phyloP scores from a whole-genome alignment of 2,113 vertebrate genomes.

The Cyphomyrus plagiostoma region DNA sequence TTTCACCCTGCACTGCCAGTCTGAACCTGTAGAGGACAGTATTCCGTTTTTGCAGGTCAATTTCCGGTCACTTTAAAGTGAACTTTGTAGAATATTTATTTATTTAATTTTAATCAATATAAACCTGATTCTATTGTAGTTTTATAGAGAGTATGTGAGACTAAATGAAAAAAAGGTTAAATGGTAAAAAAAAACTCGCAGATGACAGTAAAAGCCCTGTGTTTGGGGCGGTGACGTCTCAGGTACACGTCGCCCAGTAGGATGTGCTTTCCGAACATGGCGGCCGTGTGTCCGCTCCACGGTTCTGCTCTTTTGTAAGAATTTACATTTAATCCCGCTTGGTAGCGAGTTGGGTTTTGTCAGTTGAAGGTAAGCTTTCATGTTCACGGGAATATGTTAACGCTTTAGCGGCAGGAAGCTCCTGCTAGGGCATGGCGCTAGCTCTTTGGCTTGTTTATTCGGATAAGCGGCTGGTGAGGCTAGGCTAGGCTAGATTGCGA shows the following conservation, averaged over 20 bases:
- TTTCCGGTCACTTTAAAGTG: slow-evolving; percentile 22
- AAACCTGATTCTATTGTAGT: slow-evolving; percentile 2
- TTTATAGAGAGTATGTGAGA: slow-evolving; percentile 11
- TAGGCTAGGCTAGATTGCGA: slow-evolving; percentile 11
- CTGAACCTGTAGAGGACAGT: slow-evolving; percentile 11
- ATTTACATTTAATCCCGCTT: slow-evolving; percentile 32
- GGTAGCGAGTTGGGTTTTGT: slow-evolving; percentile 34
- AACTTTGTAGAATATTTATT: slow-evolving; percentile 16
- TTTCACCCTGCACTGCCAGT: not conserved
- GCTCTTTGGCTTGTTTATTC: not conserved
- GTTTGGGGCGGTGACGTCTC: slow-evolving; percentile 64
- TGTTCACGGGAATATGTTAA: not conserved
- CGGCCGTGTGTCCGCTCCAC: slow-evolving; percentile 57
- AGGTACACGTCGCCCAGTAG: slow-evolving; percentile 82
- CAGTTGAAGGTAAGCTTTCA: slow-evolving; percentile 21
- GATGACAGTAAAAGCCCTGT: not conserved
- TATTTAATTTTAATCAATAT: slow-evolving; percentile 9
- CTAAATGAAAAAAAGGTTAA: slow-evolving; percentile 16
- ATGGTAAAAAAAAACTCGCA: slow-evolving; percentile 14
- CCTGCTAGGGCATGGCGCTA: not conserved
- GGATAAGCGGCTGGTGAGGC: not conserved
- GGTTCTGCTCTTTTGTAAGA: slow-evolving; percentile 60
- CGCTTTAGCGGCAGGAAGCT: not conserved
- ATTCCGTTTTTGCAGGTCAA: not conserved
- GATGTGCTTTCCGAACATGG: slow-evolving; percentile 78